Evolutionary conservation across 2,113 vertebrate species (phyloP).

Genomic region (Lycaon pictus): DNA sequence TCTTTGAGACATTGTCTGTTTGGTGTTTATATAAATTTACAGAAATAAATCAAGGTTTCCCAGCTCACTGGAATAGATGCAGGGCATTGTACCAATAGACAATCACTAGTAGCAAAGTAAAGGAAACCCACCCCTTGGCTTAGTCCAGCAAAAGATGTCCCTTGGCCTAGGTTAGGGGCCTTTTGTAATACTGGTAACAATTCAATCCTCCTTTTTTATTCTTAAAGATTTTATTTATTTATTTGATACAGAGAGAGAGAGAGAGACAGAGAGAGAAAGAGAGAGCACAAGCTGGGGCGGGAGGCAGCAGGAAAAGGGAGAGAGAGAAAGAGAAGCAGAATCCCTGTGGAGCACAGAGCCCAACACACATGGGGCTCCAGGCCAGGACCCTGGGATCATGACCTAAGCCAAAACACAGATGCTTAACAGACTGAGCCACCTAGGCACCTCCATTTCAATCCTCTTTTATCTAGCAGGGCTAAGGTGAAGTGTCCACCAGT

Average conservation of each 20-base stretch:
- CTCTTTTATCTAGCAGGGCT: neutral
- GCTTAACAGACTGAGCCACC: too few species aligned
- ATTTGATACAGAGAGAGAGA: too few species aligned
- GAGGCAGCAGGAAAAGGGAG: too few species aligned
- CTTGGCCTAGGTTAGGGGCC: neutral
- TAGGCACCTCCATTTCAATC: neutral
- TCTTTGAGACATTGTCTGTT: neutral
- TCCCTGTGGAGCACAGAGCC: too few species aligned
- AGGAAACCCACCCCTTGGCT: neutral
- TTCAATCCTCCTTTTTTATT: neutral
- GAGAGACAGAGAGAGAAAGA: too few species aligned
- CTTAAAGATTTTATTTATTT: too few species aligned
- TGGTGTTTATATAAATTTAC: neutral
- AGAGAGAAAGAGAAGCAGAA: too few species aligned
- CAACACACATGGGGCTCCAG: too few species aligned
- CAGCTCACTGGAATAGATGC: neutral
- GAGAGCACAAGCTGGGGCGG: too few species aligned
- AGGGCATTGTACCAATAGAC: neutral
- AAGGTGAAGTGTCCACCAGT: neutral
- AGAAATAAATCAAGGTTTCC: neutral
- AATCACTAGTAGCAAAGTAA: neutral
- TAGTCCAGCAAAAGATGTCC: neutral
- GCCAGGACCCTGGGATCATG: too few species aligned
- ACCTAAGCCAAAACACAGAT: too few species aligned
- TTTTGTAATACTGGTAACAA: neutral